phyloP scores from a whole-genome alignment of 1,140 invertebrate genomes.

The Diabrotica virgifera region DNA sequence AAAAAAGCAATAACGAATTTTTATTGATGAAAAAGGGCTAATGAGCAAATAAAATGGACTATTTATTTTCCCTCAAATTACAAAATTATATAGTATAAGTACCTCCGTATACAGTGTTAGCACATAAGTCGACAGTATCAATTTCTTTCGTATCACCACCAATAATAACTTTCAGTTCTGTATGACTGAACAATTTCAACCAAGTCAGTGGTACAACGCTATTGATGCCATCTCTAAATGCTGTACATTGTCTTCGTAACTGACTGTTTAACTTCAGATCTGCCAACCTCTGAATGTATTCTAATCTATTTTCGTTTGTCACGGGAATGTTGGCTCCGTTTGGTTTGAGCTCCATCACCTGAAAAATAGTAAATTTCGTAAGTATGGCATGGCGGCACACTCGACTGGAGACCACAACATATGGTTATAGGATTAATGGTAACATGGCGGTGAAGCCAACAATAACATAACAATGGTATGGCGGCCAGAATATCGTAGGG shows the following conservation, averaged over 20 bases:
- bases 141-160: constrained; percentile 91
- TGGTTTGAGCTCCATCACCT: constrained; percentile 87
- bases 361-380: constrained; percentile 23
- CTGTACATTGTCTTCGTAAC: constrained; percentile 80
- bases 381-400: no score
- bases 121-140: constrained; percentile 83
- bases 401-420: no score
- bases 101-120: constrained; percentile 79
- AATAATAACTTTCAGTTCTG: constrained; percentile 91
- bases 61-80: constrained; percentile 12
- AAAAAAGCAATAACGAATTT: constrained; percentile 27
- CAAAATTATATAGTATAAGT: neutral
- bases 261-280: constrained; percentile 95
- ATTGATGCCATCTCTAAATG: constrained; percentile 82
- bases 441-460: no score
- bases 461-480: no score
- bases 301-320: constrained; percentile 87
- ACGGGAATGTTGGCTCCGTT: constrained; percentile 87
- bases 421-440: no score
- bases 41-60: neutral
- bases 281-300: constrained; percentile 95
- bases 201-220: constrained; percentile 88
- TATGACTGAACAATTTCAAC: constrained; percentile 92
- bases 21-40: neutral
- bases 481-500: no score